A percentile compares a stretch with the other conserved stretches of the same genome.
Conservation (phyloP, 2,113 vertebrate species). For the Grantiella picta region DNA sequence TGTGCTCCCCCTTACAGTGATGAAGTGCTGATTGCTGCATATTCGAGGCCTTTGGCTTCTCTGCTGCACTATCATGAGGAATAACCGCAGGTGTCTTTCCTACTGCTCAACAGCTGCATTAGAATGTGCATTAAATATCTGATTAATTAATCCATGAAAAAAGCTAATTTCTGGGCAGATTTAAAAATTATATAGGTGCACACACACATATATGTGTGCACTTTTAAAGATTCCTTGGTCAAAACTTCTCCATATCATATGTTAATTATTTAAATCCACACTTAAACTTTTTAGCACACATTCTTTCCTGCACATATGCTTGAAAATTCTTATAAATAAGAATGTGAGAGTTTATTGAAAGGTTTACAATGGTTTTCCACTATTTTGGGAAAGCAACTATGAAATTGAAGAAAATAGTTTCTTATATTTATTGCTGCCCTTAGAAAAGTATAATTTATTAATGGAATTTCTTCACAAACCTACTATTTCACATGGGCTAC, state of each 20-base stretch:
- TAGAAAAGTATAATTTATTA: neutral
- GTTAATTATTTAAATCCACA: neutral
- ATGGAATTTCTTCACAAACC: neutral
- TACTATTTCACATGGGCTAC: neutral
- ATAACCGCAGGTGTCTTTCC: neutral
- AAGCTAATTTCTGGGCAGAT: neutral
- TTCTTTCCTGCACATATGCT: neutral
- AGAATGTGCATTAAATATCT: neutral
- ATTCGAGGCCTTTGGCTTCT: rapidly evolving
- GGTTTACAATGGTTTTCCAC: neutral
- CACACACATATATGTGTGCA: rapidly evolving
- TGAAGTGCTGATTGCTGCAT: neutral
- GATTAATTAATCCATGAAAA: neutral
- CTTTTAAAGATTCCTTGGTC: neutral
- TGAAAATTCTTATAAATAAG: neutral
- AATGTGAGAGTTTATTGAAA: neutral
- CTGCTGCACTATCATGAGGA: rapidly evolving
- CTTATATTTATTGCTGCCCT: neutral
- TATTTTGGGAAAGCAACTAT: neutral
- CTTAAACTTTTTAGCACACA: neutral
- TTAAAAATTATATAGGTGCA: neutral
- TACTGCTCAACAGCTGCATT: neutral
- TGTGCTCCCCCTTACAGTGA: neutral
- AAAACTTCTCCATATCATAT: neutral
- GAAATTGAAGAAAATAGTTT: neutral